Evolutionary conservation across 37 sponge, comb jelly and placozoan genomes (phyloP).

Genomic region (Tethya wilhelma): DNA sequence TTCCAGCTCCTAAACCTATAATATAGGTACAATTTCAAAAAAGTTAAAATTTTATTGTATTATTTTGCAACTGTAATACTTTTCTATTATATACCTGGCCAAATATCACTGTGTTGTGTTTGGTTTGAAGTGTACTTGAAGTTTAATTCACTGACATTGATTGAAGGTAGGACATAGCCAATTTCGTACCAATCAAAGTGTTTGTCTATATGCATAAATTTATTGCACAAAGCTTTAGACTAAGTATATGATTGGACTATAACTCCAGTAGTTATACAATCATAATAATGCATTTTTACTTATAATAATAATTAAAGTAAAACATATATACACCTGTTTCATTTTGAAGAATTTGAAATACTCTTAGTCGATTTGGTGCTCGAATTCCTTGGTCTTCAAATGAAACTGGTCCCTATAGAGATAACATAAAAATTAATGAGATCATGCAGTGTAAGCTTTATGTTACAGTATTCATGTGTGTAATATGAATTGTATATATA

Average conservation of each 20-base stretch:
- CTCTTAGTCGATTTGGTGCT: background rate
- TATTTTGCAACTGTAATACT: no score
- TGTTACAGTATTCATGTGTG: background rate
- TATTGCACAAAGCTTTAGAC: no score
- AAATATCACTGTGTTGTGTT: background rate
- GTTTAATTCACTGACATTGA: background rate
- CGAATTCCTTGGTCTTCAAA: constrained; percentile 29
- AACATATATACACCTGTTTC: background rate
- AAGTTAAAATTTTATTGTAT: no score
- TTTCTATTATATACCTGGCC: constrained; percentile 21
- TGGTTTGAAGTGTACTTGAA: background rate
- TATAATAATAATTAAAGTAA: no score
- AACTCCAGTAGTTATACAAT: no score
- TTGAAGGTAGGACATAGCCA: background rate
- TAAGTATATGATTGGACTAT: background rate
- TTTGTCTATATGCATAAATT: no score
- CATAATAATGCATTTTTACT: no score
- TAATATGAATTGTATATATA: background rate
- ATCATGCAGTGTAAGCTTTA: background rate
- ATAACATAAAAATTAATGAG: no score
- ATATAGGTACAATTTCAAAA: no score
- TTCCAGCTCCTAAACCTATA: no score
- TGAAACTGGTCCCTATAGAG: constrained; percentile 24
- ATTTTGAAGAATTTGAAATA: constrained; percentile 39
- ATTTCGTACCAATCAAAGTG: constrained; percentile 16